phyloP scores from a whole-genome alignment of 92 coral and sea anemone species.

The Epizoanthus illoricatus region DNA sequence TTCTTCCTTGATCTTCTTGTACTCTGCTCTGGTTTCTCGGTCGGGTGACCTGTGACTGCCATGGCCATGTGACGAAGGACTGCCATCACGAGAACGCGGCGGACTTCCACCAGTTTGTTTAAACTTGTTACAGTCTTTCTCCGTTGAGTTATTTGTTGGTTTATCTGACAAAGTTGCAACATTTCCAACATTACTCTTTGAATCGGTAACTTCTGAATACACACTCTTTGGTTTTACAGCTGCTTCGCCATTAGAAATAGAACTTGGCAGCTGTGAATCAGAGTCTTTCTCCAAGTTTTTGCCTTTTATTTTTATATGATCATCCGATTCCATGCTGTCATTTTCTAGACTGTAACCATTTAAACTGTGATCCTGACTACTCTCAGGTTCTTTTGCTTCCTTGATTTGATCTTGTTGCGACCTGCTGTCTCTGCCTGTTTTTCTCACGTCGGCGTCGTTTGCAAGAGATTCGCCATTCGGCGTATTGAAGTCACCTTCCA shows the following conservation, averaged over 20 bases:
- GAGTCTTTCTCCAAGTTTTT: background rate
- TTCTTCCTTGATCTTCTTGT: slow-evolving; percentile 73
- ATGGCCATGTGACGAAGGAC: slow-evolving; percentile 39
- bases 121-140: background rate
- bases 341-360: slow-evolving; percentile 6
- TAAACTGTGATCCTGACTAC: slow-evolving; percentile 21
- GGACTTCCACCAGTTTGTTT: background rate
- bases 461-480: background rate
- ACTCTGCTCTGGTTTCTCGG: slow-evolving; percentile 70
- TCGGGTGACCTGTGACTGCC: slow-evolving; percentile 86
- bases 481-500: slow-evolving; percentile 11
- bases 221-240: background rate
- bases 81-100: slow-evolving; percentile 9
- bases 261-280: background rate
- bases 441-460: background rate
- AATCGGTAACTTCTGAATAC: background rate
- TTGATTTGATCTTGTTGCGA: background rate
- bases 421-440: background rate
- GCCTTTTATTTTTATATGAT: background rate
- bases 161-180: background rate
- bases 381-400: slow-evolving; percentile 13
- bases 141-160: background rate
- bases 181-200: background rate
- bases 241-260: background rate
- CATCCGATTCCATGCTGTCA: background rate